Evolutionary conservation across 2,113 vertebrate species (phyloP), one percentile per base, ranked within the genome.

Genomic region (Calyptomena viridis): DNA sequence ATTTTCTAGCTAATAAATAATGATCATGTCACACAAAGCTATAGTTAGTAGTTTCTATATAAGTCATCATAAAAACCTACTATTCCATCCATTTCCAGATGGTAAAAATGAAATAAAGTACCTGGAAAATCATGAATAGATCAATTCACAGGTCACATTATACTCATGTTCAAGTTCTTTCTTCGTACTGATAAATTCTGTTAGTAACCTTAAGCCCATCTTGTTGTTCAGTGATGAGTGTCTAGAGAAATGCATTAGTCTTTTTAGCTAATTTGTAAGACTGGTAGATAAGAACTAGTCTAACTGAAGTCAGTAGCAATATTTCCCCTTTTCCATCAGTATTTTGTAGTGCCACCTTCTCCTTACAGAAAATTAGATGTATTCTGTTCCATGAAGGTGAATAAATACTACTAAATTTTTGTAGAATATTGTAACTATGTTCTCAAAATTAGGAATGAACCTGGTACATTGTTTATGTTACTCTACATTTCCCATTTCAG

Each of bases 1-100:
- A 90, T 89, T 82, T 55, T 14, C 31, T 42, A 71, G 37, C 15
- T 83, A 91, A 89, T 95, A 94, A 94, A 95, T 90, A 93, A 76
- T 14, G 67, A 79, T 35, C 31, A 30, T 66, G 22, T 68, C 64
- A 81, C 33, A 66, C 44, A 72, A 66, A 86, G 23, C 17, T 68
- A 39, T 55, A 62, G 68, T 69, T 94, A 80, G 21, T 37, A 47
- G 35, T n/a, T 89, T 86, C 47, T 21, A 14, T 40, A 15, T 35
- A 92, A 77, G 14, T 49, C 24, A 90, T 37, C 19, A 58, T 50
- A 75, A 94, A 92, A 85, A 47, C 1, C 28, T 52, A 62, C 13
- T 37, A 30, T 66, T 90, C 72, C n/a, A 55, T 89, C 33, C 4
- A 49, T 68, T 84, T 84, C 22, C 30, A 56, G 50, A 58, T 44